Evolutionary conservation across 2,113 vertebrate genomes (phyloP).

Genomic region (Marmota flaviventris): DNA sequence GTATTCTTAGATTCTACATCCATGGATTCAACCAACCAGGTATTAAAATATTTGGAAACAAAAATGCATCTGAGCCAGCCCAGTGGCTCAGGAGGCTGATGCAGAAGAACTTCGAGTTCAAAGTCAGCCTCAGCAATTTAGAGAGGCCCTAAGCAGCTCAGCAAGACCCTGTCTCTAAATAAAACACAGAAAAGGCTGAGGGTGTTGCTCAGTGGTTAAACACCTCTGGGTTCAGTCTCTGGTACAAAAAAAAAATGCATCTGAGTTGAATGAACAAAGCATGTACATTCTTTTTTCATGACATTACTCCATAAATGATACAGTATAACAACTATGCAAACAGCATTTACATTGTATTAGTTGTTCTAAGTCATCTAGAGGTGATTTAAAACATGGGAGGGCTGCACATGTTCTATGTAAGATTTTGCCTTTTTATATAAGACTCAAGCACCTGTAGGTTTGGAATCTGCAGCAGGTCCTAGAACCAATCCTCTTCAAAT

Average conservation of each 20-base stretch:
- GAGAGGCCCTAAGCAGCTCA: too few species aligned
- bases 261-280: background rate
- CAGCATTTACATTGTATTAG: background rate
- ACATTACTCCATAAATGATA: background rate
- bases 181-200: too few species aligned
- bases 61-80: too few species aligned
- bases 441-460: background rate
- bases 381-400: background rate
- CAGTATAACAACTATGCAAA: background rate
- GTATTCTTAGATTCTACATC: background rate
- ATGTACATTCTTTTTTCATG: background rate
- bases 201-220: too few species aligned
- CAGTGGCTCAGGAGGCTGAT: too few species aligned
- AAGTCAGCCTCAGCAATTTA: too few species aligned
- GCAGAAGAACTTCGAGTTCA: too few species aligned
- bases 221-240: too few species aligned
- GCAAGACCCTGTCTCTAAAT: too few species aligned
- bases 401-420: background rate
- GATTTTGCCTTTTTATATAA: background rate
- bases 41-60: background rate
- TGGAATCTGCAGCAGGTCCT: background rate
- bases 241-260: background rate
- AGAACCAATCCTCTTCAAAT: background rate
- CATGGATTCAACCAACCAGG: background rate
- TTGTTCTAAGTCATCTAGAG: background rate